Evolutionary conservation across 2,113 vertebrate genomes (phyloP).

Genomic region (Channa maculata): DNA sequence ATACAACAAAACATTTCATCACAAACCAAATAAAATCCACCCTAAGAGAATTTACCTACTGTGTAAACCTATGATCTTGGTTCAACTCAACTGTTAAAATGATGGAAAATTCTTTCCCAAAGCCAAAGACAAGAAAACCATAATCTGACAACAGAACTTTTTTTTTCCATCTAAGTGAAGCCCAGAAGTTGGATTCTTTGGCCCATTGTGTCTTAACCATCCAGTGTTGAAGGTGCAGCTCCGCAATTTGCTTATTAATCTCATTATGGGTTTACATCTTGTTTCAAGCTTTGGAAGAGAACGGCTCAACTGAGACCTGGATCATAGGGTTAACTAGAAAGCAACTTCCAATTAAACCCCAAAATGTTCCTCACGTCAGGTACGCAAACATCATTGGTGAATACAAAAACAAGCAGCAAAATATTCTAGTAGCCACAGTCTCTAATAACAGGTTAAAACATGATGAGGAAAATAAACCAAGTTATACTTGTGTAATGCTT

Average conservation of each 20-base stretch:
- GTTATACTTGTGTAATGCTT: conserved; percentile 71
- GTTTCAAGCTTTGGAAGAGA: conserved; percentile 54
- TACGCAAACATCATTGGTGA: conserved; percentile 68
- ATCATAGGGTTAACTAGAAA: conserved; percentile 62
- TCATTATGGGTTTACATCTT: conserved; percentile 37
- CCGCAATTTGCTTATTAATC: conserved; percentile 30
- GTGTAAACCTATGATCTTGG: conserved; percentile 59
- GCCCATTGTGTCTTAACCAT: neutral
- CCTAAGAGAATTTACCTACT: conserved; percentile 44
- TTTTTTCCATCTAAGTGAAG: neutral
- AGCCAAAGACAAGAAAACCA: conserved; percentile 23
- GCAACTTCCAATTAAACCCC: conserved; percentile 54
- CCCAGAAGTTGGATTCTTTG: neutral
- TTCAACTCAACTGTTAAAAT: conserved; percentile 17
- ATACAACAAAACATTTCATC: conserved; percentile 77
- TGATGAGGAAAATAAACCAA: conserved; percentile 63
- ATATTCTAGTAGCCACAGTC: conserved; percentile 62
- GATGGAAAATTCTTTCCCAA: conserved; percentile 53
- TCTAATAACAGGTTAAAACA: conserved; percentile 55
- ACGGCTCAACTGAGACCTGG: conserved; percentile 24
- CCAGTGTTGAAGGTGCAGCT: neutral
- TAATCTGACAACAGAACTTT: conserved; percentile 1
- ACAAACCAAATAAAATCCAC: conserved; percentile 71
- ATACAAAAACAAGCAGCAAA: conserved; percentile 63
- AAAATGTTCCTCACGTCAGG: conserved; percentile 56